These are phyloP conservation scores for Artemia sinica DNA, from an alignment of 2,888 invertebrate genomes.

Conservation along the genomic window DNA sequence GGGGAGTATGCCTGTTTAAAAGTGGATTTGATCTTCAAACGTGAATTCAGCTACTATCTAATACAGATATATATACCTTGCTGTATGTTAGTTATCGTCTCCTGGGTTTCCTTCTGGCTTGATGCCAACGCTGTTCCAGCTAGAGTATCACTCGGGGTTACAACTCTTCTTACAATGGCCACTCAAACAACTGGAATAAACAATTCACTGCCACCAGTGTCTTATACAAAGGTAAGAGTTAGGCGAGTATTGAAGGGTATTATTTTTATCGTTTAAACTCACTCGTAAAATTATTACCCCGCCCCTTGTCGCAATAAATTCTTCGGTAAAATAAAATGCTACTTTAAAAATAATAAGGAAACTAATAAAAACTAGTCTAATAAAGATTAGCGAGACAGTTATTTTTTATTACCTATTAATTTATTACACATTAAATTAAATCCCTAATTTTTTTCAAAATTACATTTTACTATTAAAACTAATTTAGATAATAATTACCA, in stretches of 20 bases:
- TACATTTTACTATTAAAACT: no score
- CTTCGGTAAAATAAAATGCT: no score
- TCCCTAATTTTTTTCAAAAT: no score
- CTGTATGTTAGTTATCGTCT: slow-evolving; percentile 93
- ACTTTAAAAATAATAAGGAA: no score
- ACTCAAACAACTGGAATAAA: slow-evolving; percentile 60
- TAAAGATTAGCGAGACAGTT: no score
- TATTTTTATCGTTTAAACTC: no score
- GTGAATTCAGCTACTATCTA: slow-evolving; percentile 97
- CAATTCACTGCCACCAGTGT: slow-evolving; percentile 35
- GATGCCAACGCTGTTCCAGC: slow-evolving; percentile 91
- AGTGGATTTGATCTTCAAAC: slow-evolving; percentile 85
- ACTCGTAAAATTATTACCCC: no score
- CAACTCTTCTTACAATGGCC: slow-evolving; percentile 90
- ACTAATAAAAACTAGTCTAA: no score
- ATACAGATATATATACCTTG: slow-evolving; percentile 99
- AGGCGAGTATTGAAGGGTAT: slow-evolving; percentile 22
- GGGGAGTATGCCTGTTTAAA: slow-evolving; percentile 96
- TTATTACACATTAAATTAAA: no score
- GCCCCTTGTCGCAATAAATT: no score
- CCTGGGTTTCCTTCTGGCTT: slow-evolving; percentile 87
- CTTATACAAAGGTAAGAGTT: slow-evolving; percentile 34
- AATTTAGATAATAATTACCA: no score
- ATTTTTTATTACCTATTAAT: no score
- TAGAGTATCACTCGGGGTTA: slow-evolving; percentile 82